Percentiles rank a stretch among this genome's conserved stretches.
Evolutionary conservation across 2,797 vertebrate species (phyloP).

Genomic region (Staurois parvus): DNA sequence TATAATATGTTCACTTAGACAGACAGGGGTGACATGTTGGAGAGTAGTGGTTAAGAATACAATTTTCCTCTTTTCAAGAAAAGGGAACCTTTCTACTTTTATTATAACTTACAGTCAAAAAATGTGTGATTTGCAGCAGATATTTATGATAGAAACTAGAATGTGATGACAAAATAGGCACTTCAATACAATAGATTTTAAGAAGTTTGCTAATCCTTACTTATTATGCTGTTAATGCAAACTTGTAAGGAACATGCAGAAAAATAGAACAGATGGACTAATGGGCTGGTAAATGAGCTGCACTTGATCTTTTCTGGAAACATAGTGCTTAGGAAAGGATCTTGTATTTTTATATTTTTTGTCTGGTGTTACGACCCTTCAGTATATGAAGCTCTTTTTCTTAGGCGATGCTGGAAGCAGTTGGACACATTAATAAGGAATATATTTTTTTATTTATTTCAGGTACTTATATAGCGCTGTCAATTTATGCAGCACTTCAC

Average conservation of each 20-base stretch:
- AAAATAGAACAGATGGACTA: neutral
- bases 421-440: neutral
- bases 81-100: too few relatives aligned
- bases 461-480: neutral
- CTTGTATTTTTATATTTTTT: neutral
- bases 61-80: too few relatives aligned
- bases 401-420: neutral
- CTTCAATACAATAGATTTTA: too few relatives aligned
- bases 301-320: constrained; percentile 8
- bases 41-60: too few relatives aligned
- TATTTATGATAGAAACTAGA: neutral
- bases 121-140: too few relatives aligned
- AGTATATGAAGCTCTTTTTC: neutral
- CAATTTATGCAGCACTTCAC: too few relatives aligned
- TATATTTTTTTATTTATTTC: too few relatives aligned
- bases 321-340: neutral
- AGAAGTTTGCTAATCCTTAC: neutral
- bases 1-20: too few relatives aligned
- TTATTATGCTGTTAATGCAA: neutral
- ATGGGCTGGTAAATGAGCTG: constrained; percentile 7
- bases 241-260: neutral
- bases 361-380: constrained; percentile 11
- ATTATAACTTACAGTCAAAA: too few relatives aligned
- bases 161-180: neutral
- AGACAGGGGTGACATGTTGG: too few relatives aligned